Base-by-base conservation (phyloP, 2,888 invertebrate species). In the Eristalis arbustorum region DNA sequence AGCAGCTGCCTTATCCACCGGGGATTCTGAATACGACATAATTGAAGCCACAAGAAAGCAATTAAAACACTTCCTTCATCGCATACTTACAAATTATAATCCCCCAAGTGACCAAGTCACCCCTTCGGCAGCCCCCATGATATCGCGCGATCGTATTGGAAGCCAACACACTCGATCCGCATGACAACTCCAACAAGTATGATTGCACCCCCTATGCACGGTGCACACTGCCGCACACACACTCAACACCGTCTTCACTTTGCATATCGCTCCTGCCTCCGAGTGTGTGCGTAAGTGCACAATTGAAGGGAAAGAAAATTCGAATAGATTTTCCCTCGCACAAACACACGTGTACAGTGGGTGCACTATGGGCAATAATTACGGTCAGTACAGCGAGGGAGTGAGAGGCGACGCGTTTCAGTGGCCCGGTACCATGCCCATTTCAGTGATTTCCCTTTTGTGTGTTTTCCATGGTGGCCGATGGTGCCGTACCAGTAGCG, bases 281-380 rank as follows among this genome's bases (percentile, higher is more conserved):
- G 14, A 3, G 31, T 11, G 37, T n/a, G 42, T 40, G 13, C 14
- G 10, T 40, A n/a, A 64, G 68, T 40, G 72, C 57, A 34, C 59
- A 69, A 37, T 13, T 63, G 61, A 66, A 79, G 79, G 82, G 77
- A 71, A 66, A 49, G 88, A 77, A 82, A 89, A 78, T 79, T 80
- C 79, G 77, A 34, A 82, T 77, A 83, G 76, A 69, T 77, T 84
- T 75, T 79, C 69, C 75, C 37, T n/a, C 40, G 34, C 76, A 63
- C 71, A 56, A 63, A 31, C 57, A 76, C 49, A 42, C 61, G 72
- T 89, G 0, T 57, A 6, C 90, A 89, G 91, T 91, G 91, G 91
- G 91, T 90, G 91, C 91, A 91, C 90, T 91, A 89, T 91, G 91
- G 89, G 89, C n/a, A n/a, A 89, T 90, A 90, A 91, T 89, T 69